Percentiles rank a stretch among this genome's conserved stretches.
phyloP scores from a whole-genome alignment of 2,888 invertebrate genomes.

The Eremobia ochroleuca region DNA sequence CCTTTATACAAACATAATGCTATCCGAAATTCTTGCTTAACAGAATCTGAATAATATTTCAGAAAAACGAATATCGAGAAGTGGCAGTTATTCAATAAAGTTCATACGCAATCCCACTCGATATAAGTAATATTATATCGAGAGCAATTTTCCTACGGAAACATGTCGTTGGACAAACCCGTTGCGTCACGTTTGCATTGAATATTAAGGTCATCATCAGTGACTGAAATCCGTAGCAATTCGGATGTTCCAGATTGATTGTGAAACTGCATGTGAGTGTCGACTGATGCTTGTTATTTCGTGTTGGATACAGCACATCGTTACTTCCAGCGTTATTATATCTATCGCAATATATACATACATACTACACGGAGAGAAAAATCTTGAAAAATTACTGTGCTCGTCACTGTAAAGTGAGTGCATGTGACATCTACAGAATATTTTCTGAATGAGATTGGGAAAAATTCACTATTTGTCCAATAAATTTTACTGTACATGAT shows the following conservation, averaged over 20 bases:
- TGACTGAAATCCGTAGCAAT: slow-evolving; percentile 41
- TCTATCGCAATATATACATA: background rate
- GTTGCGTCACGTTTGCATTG: slow-evolving; percentile 49
- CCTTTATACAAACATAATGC: slow-evolving; percentile 14
- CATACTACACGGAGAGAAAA: no score
- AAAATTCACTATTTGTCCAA: no score
- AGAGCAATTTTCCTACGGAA: slow-evolving; percentile 66
- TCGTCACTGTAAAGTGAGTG: no score
- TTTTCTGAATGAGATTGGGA: no score
- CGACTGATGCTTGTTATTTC: slow-evolving; percentile 29
- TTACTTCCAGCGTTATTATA: slow-evolving; percentile 1
- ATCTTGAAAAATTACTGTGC: no score
- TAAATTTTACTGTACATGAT: no score
- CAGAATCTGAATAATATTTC: slow-evolving; percentile 37
- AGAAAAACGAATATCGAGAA: slow-evolving; percentile 58
- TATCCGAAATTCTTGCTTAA: slow-evolving; percentile 30
- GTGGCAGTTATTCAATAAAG: slow-evolving; percentile 65
- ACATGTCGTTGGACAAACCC: slow-evolving; percentile 64
- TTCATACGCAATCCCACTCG: slow-evolving; percentile 60
- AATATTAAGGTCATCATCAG: slow-evolving; percentile 62
- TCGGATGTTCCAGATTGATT: slow-evolving; percentile 39
- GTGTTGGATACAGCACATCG: background rate
- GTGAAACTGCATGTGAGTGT: slow-evolving; percentile 13
- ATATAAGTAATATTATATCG: slow-evolving; percentile 66
- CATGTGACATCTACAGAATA: no score